These are phyloP conservation scores for Pandemis cinnamomeana DNA, from an alignment of 2,888 invertebrate species.

Conservation along the genomic window DNA sequence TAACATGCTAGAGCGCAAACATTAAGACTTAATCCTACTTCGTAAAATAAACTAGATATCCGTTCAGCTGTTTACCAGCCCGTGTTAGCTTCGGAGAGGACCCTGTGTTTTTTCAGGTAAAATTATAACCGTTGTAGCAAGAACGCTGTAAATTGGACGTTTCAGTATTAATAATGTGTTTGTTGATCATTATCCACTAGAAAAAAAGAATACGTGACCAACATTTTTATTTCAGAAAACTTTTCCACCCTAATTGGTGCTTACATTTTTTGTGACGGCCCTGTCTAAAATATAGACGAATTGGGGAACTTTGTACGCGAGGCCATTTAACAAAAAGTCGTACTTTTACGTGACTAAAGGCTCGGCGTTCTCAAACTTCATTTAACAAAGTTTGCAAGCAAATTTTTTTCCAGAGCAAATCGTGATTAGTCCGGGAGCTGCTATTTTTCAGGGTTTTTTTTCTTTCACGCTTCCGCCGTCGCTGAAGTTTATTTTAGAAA, in stretches of 20 bases:
- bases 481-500: constrained; percentile 33
- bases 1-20: constrained; percentile 10
- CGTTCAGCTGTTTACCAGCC: constrained; percentile 15
- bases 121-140: constrained; percentile 4
- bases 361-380: constrained; percentile 37
- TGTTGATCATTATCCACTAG: background rate
- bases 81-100: constrained; percentile 7
- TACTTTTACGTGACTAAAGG: constrained; percentile 39
- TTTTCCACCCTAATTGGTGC: constrained; percentile 14
- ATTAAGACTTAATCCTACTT: constrained; percentile 33
- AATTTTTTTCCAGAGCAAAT: constrained; percentile 35
- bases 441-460: constrained; percentile 24
- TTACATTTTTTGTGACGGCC: constrained; percentile 16
- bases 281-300: constrained; percentile 34
- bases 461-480: constrained; percentile 25
- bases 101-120: background rate
- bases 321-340: constrained; percentile 34
- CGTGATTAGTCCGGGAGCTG: constrained; percentile 32
- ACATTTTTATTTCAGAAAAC: constrained; percentile 5
- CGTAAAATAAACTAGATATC: constrained; percentile 34
- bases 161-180: background rate
- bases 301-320: constrained; percentile 22
- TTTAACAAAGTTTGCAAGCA: constrained; percentile 38
- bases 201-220: background rate
- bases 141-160: background rate